phyloP scores from a whole-genome alignment of 2,113 vertebrate species.

The Chaetorhynchus papuensis region DNA sequence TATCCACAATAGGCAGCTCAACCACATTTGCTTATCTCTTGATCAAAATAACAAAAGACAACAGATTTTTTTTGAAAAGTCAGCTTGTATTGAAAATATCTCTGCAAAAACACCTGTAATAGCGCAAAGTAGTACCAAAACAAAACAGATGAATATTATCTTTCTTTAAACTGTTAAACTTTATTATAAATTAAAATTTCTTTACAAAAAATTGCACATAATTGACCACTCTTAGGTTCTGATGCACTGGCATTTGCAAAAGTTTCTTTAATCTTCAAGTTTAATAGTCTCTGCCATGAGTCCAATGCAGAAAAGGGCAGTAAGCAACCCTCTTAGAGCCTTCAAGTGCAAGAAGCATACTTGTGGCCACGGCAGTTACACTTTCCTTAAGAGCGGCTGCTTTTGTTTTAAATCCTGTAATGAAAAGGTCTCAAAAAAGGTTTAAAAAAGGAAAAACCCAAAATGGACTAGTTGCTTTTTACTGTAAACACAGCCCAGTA shows the following conservation, averaged over 20 bases:
- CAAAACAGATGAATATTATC: conserved; percentile 75
- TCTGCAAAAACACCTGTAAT: conserved; percentile 72
- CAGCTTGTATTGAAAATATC: conserved; percentile 69
- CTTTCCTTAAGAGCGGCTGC: conserved; percentile 79
- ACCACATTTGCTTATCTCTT: background rate
- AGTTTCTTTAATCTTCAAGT: conserved; percentile 82
- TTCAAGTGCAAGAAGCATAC: conserved; percentile 82
- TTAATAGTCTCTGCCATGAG: conserved; percentile 85
- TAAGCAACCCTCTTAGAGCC: conserved; percentile 79
- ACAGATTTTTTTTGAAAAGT: conserved; percentile 26
- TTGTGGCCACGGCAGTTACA: conserved; percentile 78
- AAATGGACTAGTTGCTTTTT: conserved; percentile 73
- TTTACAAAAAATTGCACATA: conserved; percentile 92
- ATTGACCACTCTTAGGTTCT: conserved; percentile 83
- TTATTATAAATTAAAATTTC: conserved; percentile 87
- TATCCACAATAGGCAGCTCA: background rate
- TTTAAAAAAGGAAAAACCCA: conserved; percentile 72
- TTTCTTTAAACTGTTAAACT: conserved; percentile 88
- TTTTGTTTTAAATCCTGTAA: conserved; percentile 81
- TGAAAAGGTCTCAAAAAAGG: conserved; percentile 79
- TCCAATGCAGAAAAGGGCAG: conserved; percentile 79
- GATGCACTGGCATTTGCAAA: conserved; percentile 83
- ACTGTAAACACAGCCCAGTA: conserved; percentile 80
- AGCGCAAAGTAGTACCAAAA: conserved; percentile 73
- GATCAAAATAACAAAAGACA: conserved; percentile 36